These are phyloP conservation scores for Ooceraea biroi DNA, from an alignment of 1,140 invertebrate species.

Conservation along the genomic window DNA sequence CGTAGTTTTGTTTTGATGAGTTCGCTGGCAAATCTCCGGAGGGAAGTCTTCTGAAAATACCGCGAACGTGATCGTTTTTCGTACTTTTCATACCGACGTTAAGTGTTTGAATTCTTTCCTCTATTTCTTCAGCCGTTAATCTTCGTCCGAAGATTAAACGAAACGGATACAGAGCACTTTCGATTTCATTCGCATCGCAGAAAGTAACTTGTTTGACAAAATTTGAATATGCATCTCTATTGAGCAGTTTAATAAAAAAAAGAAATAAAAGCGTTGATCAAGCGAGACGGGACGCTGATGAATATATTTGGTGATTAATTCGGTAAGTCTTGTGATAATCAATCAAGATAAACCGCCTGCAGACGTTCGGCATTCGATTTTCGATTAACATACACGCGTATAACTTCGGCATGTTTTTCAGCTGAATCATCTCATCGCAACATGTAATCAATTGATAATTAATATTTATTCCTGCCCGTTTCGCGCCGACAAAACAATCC, in stretches of 20 bases:
- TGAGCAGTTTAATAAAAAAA: background rate
- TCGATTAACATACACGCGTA: background rate
- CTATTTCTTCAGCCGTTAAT: no score
- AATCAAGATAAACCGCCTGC: background rate
- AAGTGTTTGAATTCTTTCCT: no score
- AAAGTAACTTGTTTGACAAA: background rate
- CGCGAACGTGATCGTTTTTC: no score
- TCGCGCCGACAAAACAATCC: background rate
- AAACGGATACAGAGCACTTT: background rate
- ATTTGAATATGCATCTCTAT: background rate
- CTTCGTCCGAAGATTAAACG: background rate
- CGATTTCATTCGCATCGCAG: background rate
- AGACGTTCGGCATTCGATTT: no score
- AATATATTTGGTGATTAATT: slow-evolving; percentile 8
- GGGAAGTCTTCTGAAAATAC: no score
- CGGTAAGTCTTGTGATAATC: background rate
- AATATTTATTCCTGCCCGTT: slow-evolving; percentile 25
- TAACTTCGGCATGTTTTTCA: slow-evolving; percentile 1
- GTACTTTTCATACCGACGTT: no score
- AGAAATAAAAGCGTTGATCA: background rate
- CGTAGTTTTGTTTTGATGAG: no score
- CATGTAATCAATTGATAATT: slow-evolving; percentile 47
- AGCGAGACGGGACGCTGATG: background rate
- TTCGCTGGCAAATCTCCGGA: no score
- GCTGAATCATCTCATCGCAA: slow-evolving; percentile 35